Percentiles rank a stretch among this genome's conserved stretches.
These are phyloP conservation scores for Acromyrmex heyeri DNA, from an alignment of 1,140 invertebrate species.

Conservation along the genomic window DNA sequence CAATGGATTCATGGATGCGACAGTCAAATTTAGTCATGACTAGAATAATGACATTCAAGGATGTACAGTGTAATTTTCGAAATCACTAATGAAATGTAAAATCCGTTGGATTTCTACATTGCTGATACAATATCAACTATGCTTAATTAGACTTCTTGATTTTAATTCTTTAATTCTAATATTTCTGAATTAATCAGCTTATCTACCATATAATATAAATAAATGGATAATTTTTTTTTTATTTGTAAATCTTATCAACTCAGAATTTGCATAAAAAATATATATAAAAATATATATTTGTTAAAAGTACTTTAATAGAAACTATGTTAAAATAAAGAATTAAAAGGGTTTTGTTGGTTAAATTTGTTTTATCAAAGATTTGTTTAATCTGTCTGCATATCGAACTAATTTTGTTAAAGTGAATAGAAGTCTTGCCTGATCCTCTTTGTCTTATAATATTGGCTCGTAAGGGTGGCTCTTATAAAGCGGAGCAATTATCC, in stretches of 20 bases:
- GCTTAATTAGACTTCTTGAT: not conserved
- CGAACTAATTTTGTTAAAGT: slow-evolving; percentile 49
- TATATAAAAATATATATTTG: not conserved
- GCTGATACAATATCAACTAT: not conserved
- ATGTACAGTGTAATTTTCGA: not conserved
- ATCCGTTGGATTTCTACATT: not conserved
- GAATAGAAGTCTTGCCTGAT: slow-evolving; percentile 55
- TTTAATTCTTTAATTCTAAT: not conserved
- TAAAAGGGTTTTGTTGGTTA: not conserved
- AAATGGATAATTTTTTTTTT: not conserved
- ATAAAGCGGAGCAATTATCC: slow-evolving; percentile 81
- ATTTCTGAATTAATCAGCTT: not conserved
- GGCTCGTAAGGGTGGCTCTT: slow-evolving; percentile 75
- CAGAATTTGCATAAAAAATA: not conserved
- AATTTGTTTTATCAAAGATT: slow-evolving; percentile 35
- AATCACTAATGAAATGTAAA: not conserved
- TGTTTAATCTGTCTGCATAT: slow-evolving; percentile 28
- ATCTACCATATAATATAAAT: not conserved
- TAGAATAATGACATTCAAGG: not conserved
- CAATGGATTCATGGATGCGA: not conserved
- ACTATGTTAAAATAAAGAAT: not conserved
- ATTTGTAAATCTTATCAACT: not conserved
- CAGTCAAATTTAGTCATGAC: slow-evolving; percentile 4
- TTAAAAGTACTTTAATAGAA: slow-evolving; percentile 12
- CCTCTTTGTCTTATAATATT: slow-evolving; percentile 75